phyloP scores from a whole-genome alignment of 2,888 invertebrate genomes.

The Caenorhabditis auriculariae region DNA sequence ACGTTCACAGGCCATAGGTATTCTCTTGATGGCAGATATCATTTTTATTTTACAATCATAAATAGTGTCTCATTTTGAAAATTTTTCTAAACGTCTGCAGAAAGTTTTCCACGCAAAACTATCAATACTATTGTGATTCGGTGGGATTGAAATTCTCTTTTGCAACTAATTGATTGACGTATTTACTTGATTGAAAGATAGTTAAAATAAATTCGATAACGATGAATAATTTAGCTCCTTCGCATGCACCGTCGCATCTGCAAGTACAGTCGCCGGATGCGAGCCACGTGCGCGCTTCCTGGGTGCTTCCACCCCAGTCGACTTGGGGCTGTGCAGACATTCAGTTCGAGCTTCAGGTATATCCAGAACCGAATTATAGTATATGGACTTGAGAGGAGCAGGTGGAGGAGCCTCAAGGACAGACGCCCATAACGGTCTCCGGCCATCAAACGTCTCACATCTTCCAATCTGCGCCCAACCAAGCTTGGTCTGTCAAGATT shows the following conservation, averaged over 20 bases:
- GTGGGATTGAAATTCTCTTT: too few species aligned
- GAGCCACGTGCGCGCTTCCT: slow-evolving; percentile 50
- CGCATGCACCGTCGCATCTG: slow-evolving; percentile 59
- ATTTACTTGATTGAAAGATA: too few species aligned
- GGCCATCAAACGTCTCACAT: slow-evolving; percentile 58
- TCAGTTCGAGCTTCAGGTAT: slow-evolving; percentile 46
- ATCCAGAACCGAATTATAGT: too few species aligned
- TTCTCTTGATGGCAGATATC: too few species aligned
- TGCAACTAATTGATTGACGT: too few species aligned
- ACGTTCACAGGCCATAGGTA: background rate
- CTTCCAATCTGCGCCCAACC: slow-evolving; percentile 57
- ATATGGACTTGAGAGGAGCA: slow-evolving; percentile 9
- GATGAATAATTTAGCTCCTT: slow-evolving; percentile 55
- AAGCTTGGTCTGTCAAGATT: slow-evolving; percentile 56
- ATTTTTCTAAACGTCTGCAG: too few species aligned
- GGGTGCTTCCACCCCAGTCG: slow-evolving; percentile 45
- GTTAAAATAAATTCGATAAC: background rate
- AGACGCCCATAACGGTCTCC: slow-evolving; percentile 45
- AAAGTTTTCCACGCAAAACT: too few species aligned
- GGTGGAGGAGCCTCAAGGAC: slow-evolving; percentile 56
- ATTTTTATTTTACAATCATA: too few species aligned
- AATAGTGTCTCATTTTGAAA: too few species aligned
- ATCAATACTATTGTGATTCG: too few species aligned
- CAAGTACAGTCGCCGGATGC: slow-evolving; percentile 53
- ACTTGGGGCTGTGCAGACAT: slow-evolving; percentile 56